phyloP scores from a whole-genome alignment of 2,888 invertebrate genomes.

The Alloplasta piceator region DNA sequence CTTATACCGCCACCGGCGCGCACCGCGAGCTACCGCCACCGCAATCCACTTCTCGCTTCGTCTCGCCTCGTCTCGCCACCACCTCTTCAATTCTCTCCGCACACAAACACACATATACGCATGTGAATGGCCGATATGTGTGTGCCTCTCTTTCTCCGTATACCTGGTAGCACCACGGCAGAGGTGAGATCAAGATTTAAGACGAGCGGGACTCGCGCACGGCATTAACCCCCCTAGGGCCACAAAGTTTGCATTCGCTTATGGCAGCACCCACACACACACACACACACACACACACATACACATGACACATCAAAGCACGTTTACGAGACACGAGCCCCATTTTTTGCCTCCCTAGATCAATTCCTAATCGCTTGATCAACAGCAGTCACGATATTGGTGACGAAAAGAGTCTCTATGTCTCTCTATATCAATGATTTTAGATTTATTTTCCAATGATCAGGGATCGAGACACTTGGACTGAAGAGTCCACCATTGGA shows the following conservation, averaged over 20 bases:
- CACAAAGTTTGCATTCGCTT: conserved; percentile 53
- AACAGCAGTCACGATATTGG: background rate
- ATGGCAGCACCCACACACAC: conserved; percentile 16
- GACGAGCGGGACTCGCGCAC: conserved; percentile 73
- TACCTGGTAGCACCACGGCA: conserved; percentile 65
- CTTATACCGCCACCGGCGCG: conserved; percentile 64
- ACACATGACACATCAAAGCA: background rate
- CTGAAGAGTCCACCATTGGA: background rate
- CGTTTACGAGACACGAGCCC: background rate
- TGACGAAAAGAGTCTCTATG: background rate
- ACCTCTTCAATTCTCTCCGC: conserved; percentile 56
- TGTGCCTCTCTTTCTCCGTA: conserved; percentile 20
- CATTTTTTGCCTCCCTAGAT: conserved; percentile 31
- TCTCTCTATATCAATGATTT: background rate
- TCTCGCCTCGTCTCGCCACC: conserved; percentile 62
- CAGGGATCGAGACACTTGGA: background rate
- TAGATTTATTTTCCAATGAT: background rate
- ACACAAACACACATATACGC: background rate
- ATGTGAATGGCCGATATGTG: background rate
- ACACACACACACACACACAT: background rate
- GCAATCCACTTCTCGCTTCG: conserved; percentile 52
- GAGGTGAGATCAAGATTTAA: conserved; percentile 82
- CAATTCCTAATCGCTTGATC: background rate
- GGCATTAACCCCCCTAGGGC: conserved; percentile 59
- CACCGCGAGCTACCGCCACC: conserved; percentile 59